A percentile compares a stretch with the other conserved stretches of the same genome.
Conservation (phyloP, 2,797 vertebrate genomes). For the Acipenser ruthenus region DNA sequence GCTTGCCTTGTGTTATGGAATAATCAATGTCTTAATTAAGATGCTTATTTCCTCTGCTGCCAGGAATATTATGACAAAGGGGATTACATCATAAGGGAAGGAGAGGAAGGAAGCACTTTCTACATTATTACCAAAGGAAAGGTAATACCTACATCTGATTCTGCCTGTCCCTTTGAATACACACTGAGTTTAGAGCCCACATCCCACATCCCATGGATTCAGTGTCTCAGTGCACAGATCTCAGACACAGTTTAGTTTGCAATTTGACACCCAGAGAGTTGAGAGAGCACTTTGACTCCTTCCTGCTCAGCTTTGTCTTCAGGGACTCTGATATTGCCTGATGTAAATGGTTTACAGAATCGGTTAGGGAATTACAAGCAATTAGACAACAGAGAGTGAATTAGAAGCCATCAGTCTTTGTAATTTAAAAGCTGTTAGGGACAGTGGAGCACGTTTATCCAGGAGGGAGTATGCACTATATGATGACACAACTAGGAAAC, state of each 20-base stretch:
- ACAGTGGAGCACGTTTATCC: too few species aligned
- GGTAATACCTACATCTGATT: constrained; percentile 50
- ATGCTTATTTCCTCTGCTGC: constrained; percentile 12
- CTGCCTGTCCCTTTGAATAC: constrained; percentile 13
- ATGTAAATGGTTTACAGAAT: background rate
- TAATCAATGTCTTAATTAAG: constrained; percentile 34
- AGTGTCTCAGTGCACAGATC: background rate
- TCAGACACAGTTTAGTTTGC: background rate
- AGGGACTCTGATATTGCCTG: background rate
- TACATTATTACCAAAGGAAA: constrained; percentile 88
- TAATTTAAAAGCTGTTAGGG: too few species aligned
- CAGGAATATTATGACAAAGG: constrained; percentile 86
- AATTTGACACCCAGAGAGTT: background rate
- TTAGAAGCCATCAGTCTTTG: background rate
- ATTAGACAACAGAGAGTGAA: background rate
- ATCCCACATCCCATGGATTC: background rate
- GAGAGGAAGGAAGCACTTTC: constrained; percentile 87
- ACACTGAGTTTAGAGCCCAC: background rate
- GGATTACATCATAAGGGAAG: constrained; percentile 83
- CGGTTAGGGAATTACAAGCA: background rate
- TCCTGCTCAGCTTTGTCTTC: background rate
- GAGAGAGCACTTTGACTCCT: background rate
- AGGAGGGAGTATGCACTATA: too few species aligned
- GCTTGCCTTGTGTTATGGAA: constrained; percentile 17
- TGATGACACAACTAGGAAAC: too few species aligned